Conservation (phyloP, 2,113 vertebrate genomes). For the Python bivittatus region DNA sequence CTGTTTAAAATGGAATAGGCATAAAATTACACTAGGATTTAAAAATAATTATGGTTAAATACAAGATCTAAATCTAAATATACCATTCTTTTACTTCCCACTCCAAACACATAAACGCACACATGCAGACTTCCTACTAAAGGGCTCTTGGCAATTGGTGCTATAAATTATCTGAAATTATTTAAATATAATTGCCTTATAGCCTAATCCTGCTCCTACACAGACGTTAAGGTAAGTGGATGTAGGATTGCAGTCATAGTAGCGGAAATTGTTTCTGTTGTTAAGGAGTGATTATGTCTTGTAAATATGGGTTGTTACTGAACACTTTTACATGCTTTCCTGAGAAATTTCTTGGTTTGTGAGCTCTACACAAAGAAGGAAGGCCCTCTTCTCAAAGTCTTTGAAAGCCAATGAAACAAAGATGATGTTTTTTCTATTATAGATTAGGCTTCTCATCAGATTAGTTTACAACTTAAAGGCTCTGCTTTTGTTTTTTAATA, state of each 20-base stretch:
- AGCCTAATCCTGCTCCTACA: neutral
- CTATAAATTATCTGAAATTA: constrained; percentile 47
- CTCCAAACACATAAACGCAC: neutral
- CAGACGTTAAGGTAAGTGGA: neutral
- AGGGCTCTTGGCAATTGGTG: constrained; percentile 35
- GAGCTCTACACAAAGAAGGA: constrained; percentile 27
- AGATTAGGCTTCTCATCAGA: constrained; percentile 4
- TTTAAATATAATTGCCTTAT: neutral
- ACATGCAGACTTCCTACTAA: neutral
- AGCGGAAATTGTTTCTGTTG: neutral
- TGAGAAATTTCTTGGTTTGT: constrained; percentile 9
- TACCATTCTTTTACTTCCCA: neutral
- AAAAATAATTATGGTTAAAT: constrained; percentile 53
- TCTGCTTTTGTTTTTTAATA: constrained; percentile 33
- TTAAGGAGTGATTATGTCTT: constrained; percentile 21
- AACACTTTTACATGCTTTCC: constrained; percentile 40
- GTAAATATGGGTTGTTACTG: constrained; percentile 31
- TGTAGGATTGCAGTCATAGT: neutral
- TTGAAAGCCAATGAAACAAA: constrained; percentile 17
- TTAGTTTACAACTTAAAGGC: constrained; percentile 42
- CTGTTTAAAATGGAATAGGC: constrained; percentile 62
- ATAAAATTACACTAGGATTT: constrained; percentile 45
- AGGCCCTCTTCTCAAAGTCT: neutral
- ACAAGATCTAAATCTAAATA: neutral
- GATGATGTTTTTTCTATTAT: neutral